Base-by-base conservation (phyloP, 2,113 vertebrate species). In the Amblyopsis rosae region DNA sequence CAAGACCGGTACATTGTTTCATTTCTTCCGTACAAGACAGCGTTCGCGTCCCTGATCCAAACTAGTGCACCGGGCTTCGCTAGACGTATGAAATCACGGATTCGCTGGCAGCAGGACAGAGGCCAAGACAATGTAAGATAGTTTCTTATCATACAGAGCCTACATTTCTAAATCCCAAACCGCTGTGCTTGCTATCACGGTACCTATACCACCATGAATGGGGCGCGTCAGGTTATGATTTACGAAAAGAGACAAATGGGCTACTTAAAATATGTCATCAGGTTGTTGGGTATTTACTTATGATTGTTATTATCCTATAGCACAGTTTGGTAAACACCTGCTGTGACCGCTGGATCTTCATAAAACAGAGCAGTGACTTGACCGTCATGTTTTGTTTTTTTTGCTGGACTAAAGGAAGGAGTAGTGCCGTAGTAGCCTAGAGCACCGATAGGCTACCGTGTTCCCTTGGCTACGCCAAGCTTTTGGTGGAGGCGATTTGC, bases 391-490 rank as follows among this genome's bases (percentile, higher is more conserved):
- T 49, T 16, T 60, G 65, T 61, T 77, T 49, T 16, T 60, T 67
- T 61, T 4, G 12, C 15, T 54, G 73, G 75, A 53, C 41, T 41
- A 12, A 16, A 8, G 59, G 55, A 61, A 66, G 62, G 61, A 26
- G 61, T 8, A 65, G 59, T 17, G 71, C 1, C 41, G 77, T 32
- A n/a, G 65, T 35, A 58, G 55, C 13, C 49, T 12, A 12, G 19
- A 12, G 46, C 56, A 53, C 65, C 17, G n/a, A 62, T 13, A 50
- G 16, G 54, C 54, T 56, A 56, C 74, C 69, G 80, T 77, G 91
- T 90, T 85, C 89, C 87, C 88, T 76, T 87, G 90, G 89, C 88
- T 88, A 92, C 91, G 65, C 76, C 81, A 80, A 81, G 83, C 84
- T 72, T 83, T 75, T 61, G 15, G 12, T 0, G 15, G 41, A 45